These are phyloP conservation scores for Laothoe populi DNA, from an alignment of 2,888 invertebrate genomes.

Conservation along the genomic window DNA sequence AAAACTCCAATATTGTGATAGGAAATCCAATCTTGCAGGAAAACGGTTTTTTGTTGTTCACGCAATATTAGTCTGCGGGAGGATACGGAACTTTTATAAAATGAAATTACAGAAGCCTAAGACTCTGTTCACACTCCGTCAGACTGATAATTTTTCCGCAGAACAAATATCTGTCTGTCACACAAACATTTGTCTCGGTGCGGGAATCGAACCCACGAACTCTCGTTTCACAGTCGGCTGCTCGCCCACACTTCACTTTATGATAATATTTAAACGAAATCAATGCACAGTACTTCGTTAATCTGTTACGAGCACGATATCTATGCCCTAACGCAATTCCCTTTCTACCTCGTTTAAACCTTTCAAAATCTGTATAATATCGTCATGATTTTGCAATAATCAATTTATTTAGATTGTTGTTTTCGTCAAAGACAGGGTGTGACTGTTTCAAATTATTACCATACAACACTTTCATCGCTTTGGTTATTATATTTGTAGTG, in stretches of 20 bases:
- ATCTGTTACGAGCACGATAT: not conserved
- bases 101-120: too few species aligned
- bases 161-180: too few species aligned
- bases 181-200: too few species aligned
- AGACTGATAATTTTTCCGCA: too few species aligned
- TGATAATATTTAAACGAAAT: not conserved
- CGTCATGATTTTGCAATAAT: not conserved
- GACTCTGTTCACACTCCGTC: too few species aligned
- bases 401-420: not conserved
- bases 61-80: not conserved
- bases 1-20: conserved; percentile 10
- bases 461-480: not conserved
- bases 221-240: too few species aligned
- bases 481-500: not conserved
- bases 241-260: too few species aligned
- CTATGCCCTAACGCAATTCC: not conserved
- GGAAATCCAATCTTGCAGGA: conserved; percentile 13
- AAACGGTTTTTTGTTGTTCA: not conserved
- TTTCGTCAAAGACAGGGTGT: not conserved
- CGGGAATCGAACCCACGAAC: too few species aligned
- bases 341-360: not conserved
- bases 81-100: not conserved
- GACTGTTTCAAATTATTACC: not conserved
- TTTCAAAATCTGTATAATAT: not conserved
- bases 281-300: not conserved